Percentiles rank a stretch among this genome's conserved stretches.
These are phyloP conservation scores for Sycophaga agraensis DNA, from an alignment of 1,140 invertebrate genomes.

Conservation along the genomic window DNA sequence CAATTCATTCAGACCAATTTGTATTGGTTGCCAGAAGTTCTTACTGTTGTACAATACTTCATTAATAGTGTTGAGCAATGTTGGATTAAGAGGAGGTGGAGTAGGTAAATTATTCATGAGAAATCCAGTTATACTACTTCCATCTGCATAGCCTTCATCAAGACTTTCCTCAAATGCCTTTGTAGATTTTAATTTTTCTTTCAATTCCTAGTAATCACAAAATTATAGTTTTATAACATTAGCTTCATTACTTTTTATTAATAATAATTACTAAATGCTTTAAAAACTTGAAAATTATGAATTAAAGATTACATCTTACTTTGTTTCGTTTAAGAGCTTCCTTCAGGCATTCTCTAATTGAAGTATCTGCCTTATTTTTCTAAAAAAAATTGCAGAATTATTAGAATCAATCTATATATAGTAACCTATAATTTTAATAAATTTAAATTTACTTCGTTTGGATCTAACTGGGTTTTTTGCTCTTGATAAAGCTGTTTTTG, in stretches of 20 bases:
- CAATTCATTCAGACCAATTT: conserved; percentile 42
- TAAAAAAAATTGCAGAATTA: conserved; percentile 32
- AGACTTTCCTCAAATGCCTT: conserved; percentile 43
- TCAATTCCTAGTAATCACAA: conserved; percentile 38
- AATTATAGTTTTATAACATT: too few relatives aligned
- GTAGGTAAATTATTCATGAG: conserved; percentile 37
- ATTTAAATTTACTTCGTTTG: conserved; percentile 13
- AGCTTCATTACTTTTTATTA: too few relatives aligned
- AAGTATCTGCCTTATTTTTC: conserved; percentile 35
- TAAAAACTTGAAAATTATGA: too few relatives aligned
- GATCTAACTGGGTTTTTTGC: conserved; percentile 1
- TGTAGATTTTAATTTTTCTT: conserved; percentile 34
- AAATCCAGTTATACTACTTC: conserved; percentile 24
- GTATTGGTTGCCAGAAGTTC: conserved; percentile 42
- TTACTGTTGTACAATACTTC: conserved; percentile 41
- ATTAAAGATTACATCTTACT: conserved; percentile 28
- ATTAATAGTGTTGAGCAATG: conserved; percentile 41
- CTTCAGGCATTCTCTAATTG: conserved; percentile 34
- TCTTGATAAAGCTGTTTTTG: conserved; percentile 33
- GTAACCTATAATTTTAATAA: background rate
- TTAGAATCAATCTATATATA: conserved; percentile 1
- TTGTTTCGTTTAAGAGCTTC: conserved; percentile 38
- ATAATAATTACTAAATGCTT: too few relatives aligned
- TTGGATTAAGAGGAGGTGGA: conserved; percentile 39
- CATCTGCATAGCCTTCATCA: conserved; percentile 47